Base-by-base conservation (phyloP, 2,888 invertebrate genomes). In the Amiota minor region DNA sequence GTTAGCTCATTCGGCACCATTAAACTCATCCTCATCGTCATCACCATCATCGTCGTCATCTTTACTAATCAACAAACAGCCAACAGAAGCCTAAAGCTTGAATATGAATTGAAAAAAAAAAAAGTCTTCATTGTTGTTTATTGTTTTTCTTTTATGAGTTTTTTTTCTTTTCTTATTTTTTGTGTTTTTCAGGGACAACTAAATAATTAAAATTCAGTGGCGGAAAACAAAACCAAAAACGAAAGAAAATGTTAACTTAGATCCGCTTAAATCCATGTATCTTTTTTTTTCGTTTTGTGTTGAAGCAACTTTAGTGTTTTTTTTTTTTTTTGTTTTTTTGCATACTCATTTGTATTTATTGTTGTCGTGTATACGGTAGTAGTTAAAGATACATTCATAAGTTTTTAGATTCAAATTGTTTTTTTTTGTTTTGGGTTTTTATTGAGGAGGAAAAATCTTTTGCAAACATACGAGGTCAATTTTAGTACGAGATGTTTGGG, bases 131-230 rank as follows among this genome's bases (percentile, higher is more conserved):
- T 35, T 35, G 35, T 35, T 35, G 35, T 35, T 35, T 35, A 35
- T 35, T 35, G 35, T 35, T 35, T 35, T 35, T 35, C 35, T 35
- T 35, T 35, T 35, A 6, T 35, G 35, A 2, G 11, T 53, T 8
- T 35, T 35, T 35, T 35, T 3, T 14, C n/a, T 53, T 10, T 0
- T 53, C 11, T 53, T 53, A 10, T 53, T 11, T n/a, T 6, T 53
- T 0, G 14, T 53, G 53, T 12, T 47, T 65, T 49, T 49, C 65
- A 65, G 49, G 65, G 65, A 65, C 65, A 65, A 49, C 47, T 10
- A 14, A 65, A 65, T 65, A 65, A 65, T 65, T 65, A 65, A 65
- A 65, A 47, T 16, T 47, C 46, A 47, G 16, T n/a, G 65, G 14
- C 65, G 45, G 45, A 64, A 45, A 64, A 46, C 6, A 14, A 12